phyloP scores from a whole-genome alignment of 2,113 vertebrate genomes.

The cattle (Bos taurus) region DNA sequence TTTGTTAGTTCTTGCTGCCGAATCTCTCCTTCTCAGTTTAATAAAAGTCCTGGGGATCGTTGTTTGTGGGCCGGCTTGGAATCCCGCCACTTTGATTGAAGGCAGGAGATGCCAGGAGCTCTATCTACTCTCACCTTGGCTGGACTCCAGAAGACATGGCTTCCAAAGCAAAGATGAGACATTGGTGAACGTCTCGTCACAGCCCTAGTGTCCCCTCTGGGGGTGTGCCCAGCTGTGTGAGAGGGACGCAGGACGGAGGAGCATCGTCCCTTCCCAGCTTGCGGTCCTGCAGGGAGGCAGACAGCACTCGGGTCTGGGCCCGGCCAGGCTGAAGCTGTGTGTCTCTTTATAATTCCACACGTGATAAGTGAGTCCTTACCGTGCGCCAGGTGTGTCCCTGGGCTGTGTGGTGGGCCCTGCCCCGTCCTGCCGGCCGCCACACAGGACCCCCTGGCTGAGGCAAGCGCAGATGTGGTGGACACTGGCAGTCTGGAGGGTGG shows the following conservation, averaged over 20 bases:
- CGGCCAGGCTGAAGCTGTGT: not conserved
- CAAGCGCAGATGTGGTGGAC: not conserved
- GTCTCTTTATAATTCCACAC: not conserved
- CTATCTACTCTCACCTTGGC: not conserved
- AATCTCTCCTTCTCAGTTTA: constrained; percentile 74
- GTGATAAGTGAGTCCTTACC: not conserved
- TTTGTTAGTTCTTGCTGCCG: constrained; percentile 73
- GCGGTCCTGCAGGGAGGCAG: not conserved
- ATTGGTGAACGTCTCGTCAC: not conserved
- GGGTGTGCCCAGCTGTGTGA: not conserved
- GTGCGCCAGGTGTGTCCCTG: not conserved
- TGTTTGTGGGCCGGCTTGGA: constrained; percentile 66
- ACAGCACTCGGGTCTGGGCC: not conserved
- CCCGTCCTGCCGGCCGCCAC: not conserved
- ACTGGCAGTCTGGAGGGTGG: not conserved
- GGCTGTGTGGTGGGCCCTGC: not conserved
- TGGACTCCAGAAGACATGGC: not conserved
- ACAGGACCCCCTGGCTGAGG: not conserved
- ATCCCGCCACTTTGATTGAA: constrained; percentile 58
- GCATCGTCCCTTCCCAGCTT: not conserved
- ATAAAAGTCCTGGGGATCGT: constrained; percentile 43
- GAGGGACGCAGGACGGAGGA: not conserved
- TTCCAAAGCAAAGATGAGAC: not conserved
- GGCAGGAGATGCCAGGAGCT: not conserved
- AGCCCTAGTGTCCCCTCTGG: not conserved